Percentiles rank a stretch among this genome's conserved stretches.
phyloP scores from a whole-genome alignment of 2,113 vertebrate species.

The Pituophis catenifer region DNA sequence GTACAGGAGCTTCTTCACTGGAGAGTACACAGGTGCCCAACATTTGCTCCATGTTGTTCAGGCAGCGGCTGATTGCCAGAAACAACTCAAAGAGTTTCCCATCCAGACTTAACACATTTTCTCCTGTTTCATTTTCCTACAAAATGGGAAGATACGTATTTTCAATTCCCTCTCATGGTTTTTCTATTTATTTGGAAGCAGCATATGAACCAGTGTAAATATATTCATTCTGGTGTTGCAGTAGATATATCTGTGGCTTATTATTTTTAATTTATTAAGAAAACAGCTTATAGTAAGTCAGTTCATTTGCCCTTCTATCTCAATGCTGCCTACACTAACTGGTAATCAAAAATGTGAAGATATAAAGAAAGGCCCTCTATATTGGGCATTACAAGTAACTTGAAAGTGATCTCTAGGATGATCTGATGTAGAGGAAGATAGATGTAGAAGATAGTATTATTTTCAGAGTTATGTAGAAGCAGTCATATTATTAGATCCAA shows the following conservation, averaged over 20 bases:
- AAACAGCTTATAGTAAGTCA: not conserved
- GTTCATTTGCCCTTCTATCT: not conserved
- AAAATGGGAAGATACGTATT: slow-evolving; percentile 27
- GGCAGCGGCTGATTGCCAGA: slow-evolving; percentile 69
- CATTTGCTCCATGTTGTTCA: slow-evolving; percentile 73
- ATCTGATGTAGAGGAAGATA: not conserved
- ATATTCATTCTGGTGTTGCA: not conserved
- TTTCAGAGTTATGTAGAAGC: not conserved
- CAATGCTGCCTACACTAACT: not conserved
- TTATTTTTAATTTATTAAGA: not conserved
- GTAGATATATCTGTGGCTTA: not conserved
- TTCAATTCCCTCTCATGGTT: slow-evolving; percentile 17
- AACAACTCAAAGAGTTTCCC: slow-evolving; percentile 79
- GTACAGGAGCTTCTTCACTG: slow-evolving; percentile 56
- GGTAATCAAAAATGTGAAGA: too few species aligned
- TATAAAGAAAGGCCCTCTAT: not conserved
- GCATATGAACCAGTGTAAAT: not conserved
- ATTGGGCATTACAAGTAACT: not conserved
- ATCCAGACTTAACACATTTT: slow-evolving; percentile 64
- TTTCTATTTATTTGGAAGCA: not conserved
- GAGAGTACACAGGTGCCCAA: slow-evolving; percentile 60
- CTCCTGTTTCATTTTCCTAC: slow-evolving; percentile 65
- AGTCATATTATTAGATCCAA: not conserved
- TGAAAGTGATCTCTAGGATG: not conserved
- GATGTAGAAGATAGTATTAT: too few species aligned